These are phyloP conservation scores for Hormiphora californensis DNA, from an alignment of 37 sponge, comb jelly and placozoan genomes.

Conservation along the genomic window DNA sequence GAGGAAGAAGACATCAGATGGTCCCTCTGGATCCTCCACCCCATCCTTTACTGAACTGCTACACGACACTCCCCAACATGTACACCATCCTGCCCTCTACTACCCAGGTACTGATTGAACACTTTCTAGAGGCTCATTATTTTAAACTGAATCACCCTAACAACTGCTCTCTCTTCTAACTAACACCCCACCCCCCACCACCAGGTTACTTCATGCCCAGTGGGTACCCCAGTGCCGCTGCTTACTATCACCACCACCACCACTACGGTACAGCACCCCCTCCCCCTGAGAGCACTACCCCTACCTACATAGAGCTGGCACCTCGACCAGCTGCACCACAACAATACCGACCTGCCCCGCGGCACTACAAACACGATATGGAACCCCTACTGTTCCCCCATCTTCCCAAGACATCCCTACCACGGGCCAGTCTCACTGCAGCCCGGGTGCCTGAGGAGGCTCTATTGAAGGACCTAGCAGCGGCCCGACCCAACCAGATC, in stretches of 20 bases:
- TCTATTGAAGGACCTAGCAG: neutral
- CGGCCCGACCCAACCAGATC: neutral
- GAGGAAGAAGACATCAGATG: slow-evolving; percentile 8
- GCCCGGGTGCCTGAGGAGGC: neutral
- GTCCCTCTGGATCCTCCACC: no score
- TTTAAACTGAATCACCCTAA: no score
- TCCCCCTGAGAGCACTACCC: neutral
- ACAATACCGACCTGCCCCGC: no score
- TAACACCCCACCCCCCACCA: neutral
- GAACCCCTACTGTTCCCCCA: slow-evolving; percentile 31
- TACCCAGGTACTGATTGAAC: no score
- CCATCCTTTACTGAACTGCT: no score
- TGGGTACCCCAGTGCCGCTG: neutral
- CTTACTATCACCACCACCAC: slow-evolving; percentile 8
- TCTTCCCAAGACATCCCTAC: neutral
- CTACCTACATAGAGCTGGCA: slow-evolving; percentile 37
- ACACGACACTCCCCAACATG: no score
- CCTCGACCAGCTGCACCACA: no score
- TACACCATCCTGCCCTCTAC: no score
- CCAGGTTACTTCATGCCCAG: neutral
- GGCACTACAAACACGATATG: neutral
- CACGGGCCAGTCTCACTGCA: neutral
- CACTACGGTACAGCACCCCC: neutral
- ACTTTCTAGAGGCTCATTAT: no score
- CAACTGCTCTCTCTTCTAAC: neutral